Percentiles rank a stretch among this genome's conserved stretches.
phyloP scores from a whole-genome alignment of 2,113 vertebrate genomes.

The Microcebus murinus region DNA sequence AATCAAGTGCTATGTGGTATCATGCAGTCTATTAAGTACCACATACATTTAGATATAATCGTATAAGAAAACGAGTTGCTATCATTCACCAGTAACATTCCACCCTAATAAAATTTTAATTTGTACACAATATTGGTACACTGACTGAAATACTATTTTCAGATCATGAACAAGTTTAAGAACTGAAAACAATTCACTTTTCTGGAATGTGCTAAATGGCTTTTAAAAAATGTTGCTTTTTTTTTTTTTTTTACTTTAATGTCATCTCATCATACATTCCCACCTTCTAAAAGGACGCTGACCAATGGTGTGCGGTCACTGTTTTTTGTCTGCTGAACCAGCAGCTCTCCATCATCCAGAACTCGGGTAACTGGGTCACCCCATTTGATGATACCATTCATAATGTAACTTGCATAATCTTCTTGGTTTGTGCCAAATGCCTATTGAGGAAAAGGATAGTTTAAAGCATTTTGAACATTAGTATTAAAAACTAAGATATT shows the following conservation, averaged over 20 bases:
- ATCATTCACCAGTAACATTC: constrained; percentile 25
- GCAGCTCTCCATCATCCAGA: constrained; percentile 94
- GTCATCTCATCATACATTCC: not conserved
- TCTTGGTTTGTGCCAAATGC: constrained; percentile 98
- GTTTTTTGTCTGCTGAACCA: constrained; percentile 97
- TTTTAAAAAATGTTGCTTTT: not conserved
- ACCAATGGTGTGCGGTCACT: constrained; percentile 97
- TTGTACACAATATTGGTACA: not conserved
- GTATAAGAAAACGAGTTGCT: constrained; percentile 28
- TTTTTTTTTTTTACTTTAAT: not conserved
- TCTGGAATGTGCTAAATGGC: not conserved
- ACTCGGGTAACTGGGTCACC: constrained; percentile 93
- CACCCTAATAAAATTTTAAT: not conserved
- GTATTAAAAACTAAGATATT: constrained; percentile 28
- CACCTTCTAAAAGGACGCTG: constrained; percentile 96
- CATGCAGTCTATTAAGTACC: not conserved
- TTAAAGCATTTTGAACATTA: constrained; percentile 39
- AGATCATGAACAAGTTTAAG: constrained; percentile 25
- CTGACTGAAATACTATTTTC: not conserved
- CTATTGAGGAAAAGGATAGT: constrained; percentile 79
- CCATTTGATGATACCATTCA: constrained; percentile 98
- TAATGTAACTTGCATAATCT: constrained; percentile 97
- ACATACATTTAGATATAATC: constrained; percentile 24
- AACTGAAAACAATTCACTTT: not conserved
- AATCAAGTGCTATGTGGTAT: not conserved